A percentile compares a stretch with the other conserved stretches of the same genome.
Evolutionary conservation across 2,113 vertebrate species (phyloP).

Genomic region (Brienomyrus longianalis): DNA sequence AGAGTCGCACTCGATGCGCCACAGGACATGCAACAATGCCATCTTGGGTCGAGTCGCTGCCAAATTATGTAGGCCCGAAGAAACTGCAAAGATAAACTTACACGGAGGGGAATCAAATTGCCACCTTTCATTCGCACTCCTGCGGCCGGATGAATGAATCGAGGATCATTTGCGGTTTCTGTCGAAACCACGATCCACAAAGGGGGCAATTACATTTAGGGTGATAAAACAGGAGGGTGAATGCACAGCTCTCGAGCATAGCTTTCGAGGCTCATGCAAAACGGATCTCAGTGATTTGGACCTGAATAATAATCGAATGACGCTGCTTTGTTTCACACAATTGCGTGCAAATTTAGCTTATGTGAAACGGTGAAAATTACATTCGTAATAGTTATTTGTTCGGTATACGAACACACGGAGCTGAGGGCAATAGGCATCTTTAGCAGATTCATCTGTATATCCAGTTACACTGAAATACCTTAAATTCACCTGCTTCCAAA

Average conservation of each 20-base stretch:
- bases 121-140: neutral
- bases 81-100: constrained; percentile 7
- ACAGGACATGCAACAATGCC: neutral
- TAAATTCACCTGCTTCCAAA: neutral
- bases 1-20: neutral
- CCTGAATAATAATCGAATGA: neutral
- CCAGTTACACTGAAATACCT: neutral
- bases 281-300: neutral
- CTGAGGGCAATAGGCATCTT: neutral
- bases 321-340: neutral
- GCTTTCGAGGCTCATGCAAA: neutral
- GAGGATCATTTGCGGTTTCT: constrained; percentile 13
- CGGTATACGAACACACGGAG: neutral
- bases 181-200: constrained; percentile 21
- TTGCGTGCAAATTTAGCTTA: neutral
- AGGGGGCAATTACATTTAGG: constrained; percentile 2
- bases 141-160: constrained; percentile 1
- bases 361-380: too few species aligned
- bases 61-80: neutral
- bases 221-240: constrained; percentile 2
- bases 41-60: neutral
- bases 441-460: neutral
- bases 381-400: neutral
- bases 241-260: neutral
- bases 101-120: constrained; percentile 4